phyloP scores from a whole-genome alignment of 2,888 invertebrate genomes.

The Protonemura montana region DNA sequence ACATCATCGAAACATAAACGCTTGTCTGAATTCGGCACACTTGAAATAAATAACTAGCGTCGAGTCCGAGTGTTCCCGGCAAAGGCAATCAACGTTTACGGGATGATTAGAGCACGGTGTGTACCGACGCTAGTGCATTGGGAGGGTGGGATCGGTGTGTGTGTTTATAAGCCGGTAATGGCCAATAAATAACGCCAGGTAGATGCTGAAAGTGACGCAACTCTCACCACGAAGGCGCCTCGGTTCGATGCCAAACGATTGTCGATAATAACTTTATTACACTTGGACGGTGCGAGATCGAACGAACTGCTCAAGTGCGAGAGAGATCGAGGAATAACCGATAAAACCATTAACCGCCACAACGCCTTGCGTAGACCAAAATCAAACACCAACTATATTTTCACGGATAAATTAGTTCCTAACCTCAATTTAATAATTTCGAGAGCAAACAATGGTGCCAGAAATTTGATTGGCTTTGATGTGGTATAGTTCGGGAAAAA shows the following conservation, averaged over 20 bases:
- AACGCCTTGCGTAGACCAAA: conserved; percentile 28
- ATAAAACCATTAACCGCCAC: conserved; percentile 14
- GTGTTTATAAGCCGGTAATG: conserved; percentile 18
- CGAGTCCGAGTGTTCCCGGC: not conserved
- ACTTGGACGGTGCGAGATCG: not conserved
- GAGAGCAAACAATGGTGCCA: conserved; percentile 42
- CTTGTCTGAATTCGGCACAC: not conserved
- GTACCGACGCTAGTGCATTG: not conserved
- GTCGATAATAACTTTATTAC: conserved; percentile 48
- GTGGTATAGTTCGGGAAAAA: not conserved
- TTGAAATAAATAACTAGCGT: not conserved
- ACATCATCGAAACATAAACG: not conserved
- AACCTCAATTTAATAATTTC: conserved; percentile 44
- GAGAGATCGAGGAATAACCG: conserved; percentile 22
- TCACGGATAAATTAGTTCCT: conserved; percentile 40
- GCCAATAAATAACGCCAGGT: conserved; percentile 38
- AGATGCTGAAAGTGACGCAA: conserved; percentile 43
- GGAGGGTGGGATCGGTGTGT: not conserved
- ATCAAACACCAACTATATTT: conserved; percentile 36
- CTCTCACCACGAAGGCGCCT: conserved; percentile 40
- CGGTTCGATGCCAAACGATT: conserved; percentile 41
- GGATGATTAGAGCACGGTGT: not conserved
- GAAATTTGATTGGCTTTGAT: conserved; percentile 20
- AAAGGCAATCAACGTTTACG: not conserved
- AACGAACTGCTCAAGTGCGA: not conserved